Conservation (phyloP, 2,797 vertebrate species). For the Sylvilagus floridanus region DNA sequence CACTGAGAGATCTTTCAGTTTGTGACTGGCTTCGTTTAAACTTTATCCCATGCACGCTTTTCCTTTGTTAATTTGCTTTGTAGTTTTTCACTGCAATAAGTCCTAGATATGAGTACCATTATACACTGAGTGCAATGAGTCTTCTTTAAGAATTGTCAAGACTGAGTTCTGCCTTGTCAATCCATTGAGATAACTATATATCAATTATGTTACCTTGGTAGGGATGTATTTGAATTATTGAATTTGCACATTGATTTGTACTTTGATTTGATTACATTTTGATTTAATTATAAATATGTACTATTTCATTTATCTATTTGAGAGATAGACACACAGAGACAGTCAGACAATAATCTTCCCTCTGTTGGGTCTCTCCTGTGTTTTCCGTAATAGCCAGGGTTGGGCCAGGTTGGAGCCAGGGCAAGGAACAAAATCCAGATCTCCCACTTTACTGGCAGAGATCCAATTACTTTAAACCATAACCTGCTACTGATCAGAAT, state of each 20-base stretch:
- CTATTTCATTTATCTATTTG: too few relatives aligned
- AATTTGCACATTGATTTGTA: background rate
- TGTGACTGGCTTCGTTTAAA: background rate
- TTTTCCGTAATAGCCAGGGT: too few relatives aligned
- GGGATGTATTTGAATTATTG: background rate
- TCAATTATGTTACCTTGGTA: background rate
- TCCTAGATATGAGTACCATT: background rate
- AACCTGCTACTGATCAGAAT: too few relatives aligned
- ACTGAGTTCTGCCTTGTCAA: background rate
- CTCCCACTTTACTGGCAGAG: too few relatives aligned
- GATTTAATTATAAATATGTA: too few relatives aligned
- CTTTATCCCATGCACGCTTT: fast-evolving
- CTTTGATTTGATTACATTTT: background rate
- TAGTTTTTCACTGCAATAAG: background rate
- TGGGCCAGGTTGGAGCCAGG: too few relatives aligned
- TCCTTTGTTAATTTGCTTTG: background rate
- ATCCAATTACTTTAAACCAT: too few relatives aligned
- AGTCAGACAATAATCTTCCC: too few relatives aligned
- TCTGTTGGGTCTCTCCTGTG: too few relatives aligned
- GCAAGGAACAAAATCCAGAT: too few relatives aligned
- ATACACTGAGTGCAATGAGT: background rate
- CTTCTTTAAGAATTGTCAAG: background rate
- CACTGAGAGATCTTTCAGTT: background rate
- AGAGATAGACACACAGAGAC: too few relatives aligned
- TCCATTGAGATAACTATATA: background rate